phyloP scores from a whole-genome alignment of 2,113 vertebrate genomes.

The Campylomormyrus tamandua region DNA sequence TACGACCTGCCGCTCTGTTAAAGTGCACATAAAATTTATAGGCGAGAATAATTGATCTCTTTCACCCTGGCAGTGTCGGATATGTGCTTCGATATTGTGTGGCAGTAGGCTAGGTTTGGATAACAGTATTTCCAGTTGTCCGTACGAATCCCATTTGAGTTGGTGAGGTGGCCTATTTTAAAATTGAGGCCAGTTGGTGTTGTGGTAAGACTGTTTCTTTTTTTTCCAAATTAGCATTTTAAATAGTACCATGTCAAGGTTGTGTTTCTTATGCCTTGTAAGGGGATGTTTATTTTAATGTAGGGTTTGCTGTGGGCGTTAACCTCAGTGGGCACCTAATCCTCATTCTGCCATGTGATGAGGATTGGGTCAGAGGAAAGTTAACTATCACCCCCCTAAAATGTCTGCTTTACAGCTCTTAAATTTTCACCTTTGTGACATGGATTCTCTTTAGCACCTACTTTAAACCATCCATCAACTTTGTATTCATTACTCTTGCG shows the following conservation, averaged over 20 bases:
- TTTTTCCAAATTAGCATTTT: not conserved
- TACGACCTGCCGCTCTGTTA: slow-evolving; percentile 58
- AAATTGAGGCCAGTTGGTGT: not conserved
- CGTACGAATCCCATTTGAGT: not conserved
- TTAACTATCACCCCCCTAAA: not conserved
- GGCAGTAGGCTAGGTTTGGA: slow-evolving; percentile 17
- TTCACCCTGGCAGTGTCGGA: slow-evolving; percentile 37
- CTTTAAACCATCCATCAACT: not conserved
- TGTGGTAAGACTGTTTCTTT: not conserved
- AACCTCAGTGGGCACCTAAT: not conserved
- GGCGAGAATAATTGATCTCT: slow-evolving; percentile 56
- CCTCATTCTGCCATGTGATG: not conserved
- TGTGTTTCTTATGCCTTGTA: too few relatives aligned
- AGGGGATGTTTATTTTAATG: not conserved
- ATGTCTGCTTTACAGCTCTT: not conserved
- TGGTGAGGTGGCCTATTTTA: not conserved
- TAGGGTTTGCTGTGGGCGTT: not conserved
- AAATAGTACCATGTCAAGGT: not conserved
- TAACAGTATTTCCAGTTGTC: not conserved
- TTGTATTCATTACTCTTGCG: not conserved
- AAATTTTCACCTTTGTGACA: not conserved
- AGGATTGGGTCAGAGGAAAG: not conserved
- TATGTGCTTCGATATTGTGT: slow-evolving; percentile 31
- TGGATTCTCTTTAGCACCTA: not conserved
- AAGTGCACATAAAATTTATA: slow-evolving; percentile 62